These are phyloP conservation scores for Ennomos erosarius DNA, from an alignment of 2,888 invertebrate genomes.

Conservation along the genomic window DNA sequence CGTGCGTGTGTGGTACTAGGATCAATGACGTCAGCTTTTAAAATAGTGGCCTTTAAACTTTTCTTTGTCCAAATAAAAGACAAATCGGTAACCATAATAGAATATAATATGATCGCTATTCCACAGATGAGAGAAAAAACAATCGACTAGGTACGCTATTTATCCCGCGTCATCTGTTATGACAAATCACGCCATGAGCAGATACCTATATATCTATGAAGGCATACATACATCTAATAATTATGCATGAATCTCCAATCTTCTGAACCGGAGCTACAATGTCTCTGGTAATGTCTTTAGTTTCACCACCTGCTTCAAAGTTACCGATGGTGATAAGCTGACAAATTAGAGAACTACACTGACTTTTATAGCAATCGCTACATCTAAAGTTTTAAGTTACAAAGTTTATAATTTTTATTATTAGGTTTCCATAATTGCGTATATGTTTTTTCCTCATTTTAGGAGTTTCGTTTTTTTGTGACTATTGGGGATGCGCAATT, in stretches of 20 bases:
- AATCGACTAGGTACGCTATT: too few relatives aligned
- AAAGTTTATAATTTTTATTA: neutral
- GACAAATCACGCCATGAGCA: constrained; percentile 4
- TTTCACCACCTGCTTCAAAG: constrained; percentile 30
- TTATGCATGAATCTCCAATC: constrained; percentile 34
- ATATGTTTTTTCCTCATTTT: too few relatives aligned
- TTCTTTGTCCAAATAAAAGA: too few relatives aligned
- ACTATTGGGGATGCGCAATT: too few relatives aligned
- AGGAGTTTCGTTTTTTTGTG: too few relatives aligned
- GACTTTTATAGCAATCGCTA: constrained; percentile 2
- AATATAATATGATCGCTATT: too few relatives aligned
- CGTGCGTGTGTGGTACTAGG: too few relatives aligned
- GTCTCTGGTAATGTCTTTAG: constrained; percentile 25
- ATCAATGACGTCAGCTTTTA: too few relatives aligned
- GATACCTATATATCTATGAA: constrained; percentile 4
- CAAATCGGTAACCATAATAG: too few relatives aligned
- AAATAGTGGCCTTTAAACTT: too few relatives aligned
- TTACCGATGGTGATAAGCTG: constrained; percentile 18
- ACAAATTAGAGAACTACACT: constrained; percentile 28
- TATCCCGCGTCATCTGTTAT: neutral
- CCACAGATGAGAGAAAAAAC: too few relatives aligned
- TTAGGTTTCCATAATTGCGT: too few relatives aligned
- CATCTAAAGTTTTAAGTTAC: neutral
- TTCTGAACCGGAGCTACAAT: constrained; percentile 27
- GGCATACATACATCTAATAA: constrained; percentile 23